Percentiles rank a stretch among this genome's conserved stretches.
These are phyloP conservation scores for Sipha maydis DNA, from an alignment of 2,888 invertebrate species.

Conservation along the genomic window DNA sequence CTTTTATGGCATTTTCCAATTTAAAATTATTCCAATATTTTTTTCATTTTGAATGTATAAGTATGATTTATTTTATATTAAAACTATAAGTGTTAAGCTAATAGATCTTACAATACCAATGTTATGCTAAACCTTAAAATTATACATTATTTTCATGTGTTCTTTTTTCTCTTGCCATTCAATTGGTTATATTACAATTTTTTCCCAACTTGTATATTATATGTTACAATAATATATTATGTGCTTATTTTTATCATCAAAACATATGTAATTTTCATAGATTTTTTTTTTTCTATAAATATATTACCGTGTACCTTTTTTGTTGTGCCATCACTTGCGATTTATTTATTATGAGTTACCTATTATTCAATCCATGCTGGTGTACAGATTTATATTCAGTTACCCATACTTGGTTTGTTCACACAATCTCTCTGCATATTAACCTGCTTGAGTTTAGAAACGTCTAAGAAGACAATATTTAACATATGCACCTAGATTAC, in stretches of 20 bases:
- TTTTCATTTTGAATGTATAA: neutral
- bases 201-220: constrained; percentile 21
- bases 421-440: no score
- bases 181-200: constrained; percentile 25
- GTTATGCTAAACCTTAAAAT: constrained; percentile 3
- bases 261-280: constrained; percentile 33
- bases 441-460: no score
- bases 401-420: neutral
- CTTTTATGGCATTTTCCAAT: constrained; percentile 21
- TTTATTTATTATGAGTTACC: no score
- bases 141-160: neutral
- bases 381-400: neutral
- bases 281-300: neutral
- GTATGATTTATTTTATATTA: constrained; percentile 17
- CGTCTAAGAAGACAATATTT: no score
- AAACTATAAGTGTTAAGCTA: neutral
- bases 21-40: constrained; percentile 8
- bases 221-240: neutral
- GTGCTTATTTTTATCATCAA: constrained; percentile 21
- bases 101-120: constrained; percentile 5
- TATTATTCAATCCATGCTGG: neutral
- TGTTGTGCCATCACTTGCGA: neutral
- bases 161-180: constrained; percentile 38
- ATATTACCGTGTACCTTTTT: neutral
- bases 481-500: no score